Base-by-base conservation (phyloP, 1,140 invertebrate genomes). In the Pseudoatta argentina region DNA sequence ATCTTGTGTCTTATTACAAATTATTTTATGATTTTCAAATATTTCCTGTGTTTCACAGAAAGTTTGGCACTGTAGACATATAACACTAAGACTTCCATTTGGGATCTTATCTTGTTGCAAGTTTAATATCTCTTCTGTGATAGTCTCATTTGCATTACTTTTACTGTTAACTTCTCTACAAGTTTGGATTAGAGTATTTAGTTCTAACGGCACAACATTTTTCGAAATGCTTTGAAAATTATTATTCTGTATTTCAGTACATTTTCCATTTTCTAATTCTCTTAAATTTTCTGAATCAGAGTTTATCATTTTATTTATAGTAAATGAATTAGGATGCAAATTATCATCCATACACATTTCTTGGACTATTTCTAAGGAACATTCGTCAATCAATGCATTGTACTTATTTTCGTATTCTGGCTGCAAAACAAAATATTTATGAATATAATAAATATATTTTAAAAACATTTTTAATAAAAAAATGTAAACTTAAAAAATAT, bases 381-480 rank as follows among this genome's bases (percentile, higher is more conserved):
- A 89, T 16, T 86, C 48, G 14, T 88, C 63, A 63, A 86, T 75
- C 57, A 94, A 72, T 57, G 78, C 67, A 66, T 63, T 86, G 57
- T 91, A 94, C 67, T 90, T 93, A 0, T 66, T 66, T 12, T 93
- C 91, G 67, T 93, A 91, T 30, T 75, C 72, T 63, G 85, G 16
- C 93, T 94, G 85, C n/a, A 91, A 92, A 86, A 85, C 0, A 21
- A 67, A 67, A 24, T 5, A 79, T 14, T 39, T 39, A 24, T 24
- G 18, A 6, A 69, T 21, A 76, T 0, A 24, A 61, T 48, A 59
- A 7, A 85, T 12, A 8, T 53, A 44, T 27, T 66, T 34, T 53
- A 34, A 87, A 66, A 51, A 87, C 51, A 48, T 82, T 77, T 55
- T 66, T 78, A 55, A 67, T 30, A 64, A 51, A 86, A 34, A 69